Evolutionary conservation across 35 echinoderm and acorn worm species (phyloP), one percentile per base, ranked within the genome.

Genomic region (Stichopus chloronotus): DNA sequence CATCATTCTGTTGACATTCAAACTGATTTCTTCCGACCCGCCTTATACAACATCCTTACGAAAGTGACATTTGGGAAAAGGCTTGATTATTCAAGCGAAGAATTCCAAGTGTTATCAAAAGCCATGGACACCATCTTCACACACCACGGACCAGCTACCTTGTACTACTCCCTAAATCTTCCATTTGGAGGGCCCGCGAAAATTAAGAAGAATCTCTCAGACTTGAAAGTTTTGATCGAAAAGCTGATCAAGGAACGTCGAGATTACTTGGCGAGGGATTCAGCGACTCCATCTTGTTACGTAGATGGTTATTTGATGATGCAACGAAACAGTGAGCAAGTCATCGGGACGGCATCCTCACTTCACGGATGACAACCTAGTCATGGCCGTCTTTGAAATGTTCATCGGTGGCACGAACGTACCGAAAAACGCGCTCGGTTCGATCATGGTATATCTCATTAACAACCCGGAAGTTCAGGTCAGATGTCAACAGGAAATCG

Each of bases 401-500:
- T 88, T 71, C 22, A 25, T 87, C 14, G 92, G 82, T 5, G 92
- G 92, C 21, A 93, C 92, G 4, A 87, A 88, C 58, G 78, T 76
- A 25, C 54, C 85, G 19, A 87, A 53, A 24, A 86, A 43, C 4
- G 25, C 61, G 17, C 58, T 94, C 7, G 59, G 58, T 6, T 94
- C 88, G 78, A 53, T 59, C 25, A 8, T 94, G 54, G 58, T 94
- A 5, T 78, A 86, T 10, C 91, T 94, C 17, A 83, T 90, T 14
- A 80, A 80, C 55, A 63, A 94, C 88, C 94, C 94, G n/a, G 78
- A 94, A 17, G 79, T 94, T 21, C 94, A 94, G 89, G 81, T 78
- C 6, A 72, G 57, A 72, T 79, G 92, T 7, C 93, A 96, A 68
- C 57, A 77, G 0, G 95, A 96, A 63, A 81, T 96, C 9, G 83